Conservation (phyloP, 2,113 vertebrate genomes). For the Etheostoma spectabile region DNA sequence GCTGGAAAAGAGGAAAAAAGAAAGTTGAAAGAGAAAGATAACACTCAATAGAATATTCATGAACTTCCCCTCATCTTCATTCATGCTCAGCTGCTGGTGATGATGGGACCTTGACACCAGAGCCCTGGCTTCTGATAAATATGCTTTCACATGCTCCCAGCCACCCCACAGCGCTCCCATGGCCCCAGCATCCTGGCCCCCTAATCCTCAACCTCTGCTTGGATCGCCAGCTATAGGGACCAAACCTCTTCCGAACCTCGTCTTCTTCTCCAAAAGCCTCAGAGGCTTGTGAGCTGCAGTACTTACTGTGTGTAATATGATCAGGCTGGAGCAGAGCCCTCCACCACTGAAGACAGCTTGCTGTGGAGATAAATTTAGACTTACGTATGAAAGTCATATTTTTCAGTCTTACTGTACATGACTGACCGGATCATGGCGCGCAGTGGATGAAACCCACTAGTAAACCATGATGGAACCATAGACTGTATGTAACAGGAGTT, state of each 20-base stretch:
- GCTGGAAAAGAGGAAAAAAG: conserved; percentile 4
- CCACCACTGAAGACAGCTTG: conserved; percentile 47
- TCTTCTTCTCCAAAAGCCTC: conserved; percentile 54
- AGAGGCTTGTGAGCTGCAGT: conserved; percentile 46
- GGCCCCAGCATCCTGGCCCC: conserved; percentile 30
- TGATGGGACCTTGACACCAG: conserved; percentile 70
- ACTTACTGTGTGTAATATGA: conserved; percentile 73
- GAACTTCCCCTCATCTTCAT: conserved; percentile 69
- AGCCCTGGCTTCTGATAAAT: conserved; percentile 63
- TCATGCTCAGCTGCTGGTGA: conserved; percentile 64
- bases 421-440: neutral
- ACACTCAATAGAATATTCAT: conserved; percentile 76
- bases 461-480: neutral
- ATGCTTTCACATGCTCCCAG: conserved; percentile 47
- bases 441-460: conserved; percentile 14
- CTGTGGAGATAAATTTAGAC: conserved; percentile 58
- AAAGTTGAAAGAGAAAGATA: conserved; percentile 68
- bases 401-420: conserved; percentile 16
- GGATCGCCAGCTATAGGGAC: conserved; percentile 51
- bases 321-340: conserved; percentile 64
- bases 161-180: conserved; percentile 37
- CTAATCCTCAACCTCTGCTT: conserved; percentile 65
- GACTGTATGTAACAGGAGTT: neutral
- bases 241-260: neutral
- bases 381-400: conserved; percentile 38